Base-by-base conservation (phyloP, 2,797 vertebrate genomes). In the Pseudomugil gertrudae region DNA sequence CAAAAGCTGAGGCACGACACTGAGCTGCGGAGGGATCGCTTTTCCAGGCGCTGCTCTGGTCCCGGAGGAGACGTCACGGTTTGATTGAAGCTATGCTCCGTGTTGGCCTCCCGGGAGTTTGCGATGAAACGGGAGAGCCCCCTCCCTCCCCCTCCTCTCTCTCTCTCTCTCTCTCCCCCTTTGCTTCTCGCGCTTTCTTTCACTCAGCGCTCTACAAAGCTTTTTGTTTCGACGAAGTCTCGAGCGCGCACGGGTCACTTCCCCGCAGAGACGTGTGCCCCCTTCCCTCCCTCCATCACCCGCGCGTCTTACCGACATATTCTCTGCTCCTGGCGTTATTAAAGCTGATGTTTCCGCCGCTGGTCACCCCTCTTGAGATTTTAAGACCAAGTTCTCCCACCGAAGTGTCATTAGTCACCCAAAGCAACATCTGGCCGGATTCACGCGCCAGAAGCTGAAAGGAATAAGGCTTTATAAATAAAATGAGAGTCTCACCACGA, bases 41-140 rank as follows among this genome's bases (percentile, higher is more conserved):
- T 94, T 93, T 92, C 93, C 86, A 88, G 88, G 88, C 91, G 84
- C 88, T 85, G 87, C 89, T 84, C 84, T 81, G 91, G 91, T 94
- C 92, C 90, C 91, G 84, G 91, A 87, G 90, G 91, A 94, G 92
- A 93, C 92, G 93, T 93, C 93, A 93, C 92, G 90, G 92, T 92
- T 93, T 93, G 93, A 93, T 93, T 94, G 93, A 93, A 94, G 92
- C 89, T 91, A 80, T 84, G 89, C 90, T 91, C 86, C 86, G 89
- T 78, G 86, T 88, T 82, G 89, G 87, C 88, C 89, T 90, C 93
- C 87, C 85, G 93, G 91, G 93, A 93, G 89, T 89, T 86, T 65
- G 87, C 88, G 85, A 92, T 93, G 92, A 93, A 93, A 94, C 90
- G 72, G 76, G 92, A 93, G 91, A 91, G 69, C 84, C 64, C 23